These are phyloP conservation scores for Uromys caudimaculatus DNA, from an alignment of 2,797 vertebrate species.

Conservation along the genomic window DNA sequence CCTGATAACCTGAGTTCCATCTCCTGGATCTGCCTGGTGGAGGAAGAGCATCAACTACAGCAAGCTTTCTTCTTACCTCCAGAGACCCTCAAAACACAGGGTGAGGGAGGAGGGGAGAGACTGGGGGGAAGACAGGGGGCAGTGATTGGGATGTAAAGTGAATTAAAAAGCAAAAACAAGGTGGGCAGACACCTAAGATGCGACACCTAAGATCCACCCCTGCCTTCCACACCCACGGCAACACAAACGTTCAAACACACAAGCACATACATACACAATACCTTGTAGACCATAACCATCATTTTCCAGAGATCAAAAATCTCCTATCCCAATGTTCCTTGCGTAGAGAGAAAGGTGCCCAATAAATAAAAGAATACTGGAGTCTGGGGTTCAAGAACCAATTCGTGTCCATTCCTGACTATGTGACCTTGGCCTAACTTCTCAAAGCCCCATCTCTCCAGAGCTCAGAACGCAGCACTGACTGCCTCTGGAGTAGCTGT, in stretches of 20 bases:
- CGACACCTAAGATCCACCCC: background rate
- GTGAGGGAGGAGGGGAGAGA: background rate
- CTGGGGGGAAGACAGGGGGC: no score
- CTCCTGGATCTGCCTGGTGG: background rate
- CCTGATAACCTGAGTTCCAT: background rate
- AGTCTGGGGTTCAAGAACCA: background rate
- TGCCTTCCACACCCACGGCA: background rate
- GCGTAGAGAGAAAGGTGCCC: background rate
- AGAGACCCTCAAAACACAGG: background rate
- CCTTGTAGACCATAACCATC: background rate
- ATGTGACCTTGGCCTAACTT: conserved; percentile 12
- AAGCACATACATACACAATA: background rate
- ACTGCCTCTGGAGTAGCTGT: background rate
- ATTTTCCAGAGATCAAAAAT: background rate
- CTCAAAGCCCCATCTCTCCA: background rate
- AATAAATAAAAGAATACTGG: conserved; percentile 7
- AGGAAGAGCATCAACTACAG: background rate
- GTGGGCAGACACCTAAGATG: background rate
- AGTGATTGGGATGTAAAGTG: background rate
- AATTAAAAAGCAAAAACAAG: background rate
- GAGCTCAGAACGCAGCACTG: background rate
- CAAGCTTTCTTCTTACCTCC: background rate
- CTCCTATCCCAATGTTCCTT: conserved; percentile 13
- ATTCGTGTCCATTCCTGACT: background rate
- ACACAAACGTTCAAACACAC: background rate